A percentile compares a stretch with the other conserved stretches of the same genome.
These are phyloP conservation scores for Taeniopygia guttata DNA, from an alignment of 2,797 vertebrate species.

Conservation along the genomic window DNA sequence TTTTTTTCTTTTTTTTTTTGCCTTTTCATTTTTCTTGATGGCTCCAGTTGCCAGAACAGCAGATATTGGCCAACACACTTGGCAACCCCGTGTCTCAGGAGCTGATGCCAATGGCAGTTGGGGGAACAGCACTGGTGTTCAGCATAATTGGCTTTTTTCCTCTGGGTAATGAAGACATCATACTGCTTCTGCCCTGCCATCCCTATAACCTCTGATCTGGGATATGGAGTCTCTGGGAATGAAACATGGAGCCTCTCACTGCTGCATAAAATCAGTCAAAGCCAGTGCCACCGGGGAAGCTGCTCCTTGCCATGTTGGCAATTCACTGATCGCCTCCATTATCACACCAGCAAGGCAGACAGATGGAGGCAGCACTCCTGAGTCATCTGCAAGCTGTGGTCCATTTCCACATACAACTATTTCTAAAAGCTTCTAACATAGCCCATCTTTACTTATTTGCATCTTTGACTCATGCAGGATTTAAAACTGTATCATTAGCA, in stretches of 20 bases:
- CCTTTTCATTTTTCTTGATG: not conserved
- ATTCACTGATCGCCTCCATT: constrained; percentile 17
- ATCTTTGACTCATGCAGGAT: not conserved
- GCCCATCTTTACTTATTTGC: not conserved
- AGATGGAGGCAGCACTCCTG: not conserved
- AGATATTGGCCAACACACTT: constrained; percentile 11
- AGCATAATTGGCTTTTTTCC: constrained; percentile 47
- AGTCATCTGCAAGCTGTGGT: not conserved
- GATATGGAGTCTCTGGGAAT: constrained; percentile 1
- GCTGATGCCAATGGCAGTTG: constrained; percentile 44
- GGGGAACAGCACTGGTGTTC: not conserved
- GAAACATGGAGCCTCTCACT: constrained; percentile 26
- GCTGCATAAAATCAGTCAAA: constrained; percentile 51
- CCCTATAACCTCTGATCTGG: constrained; percentile 42
- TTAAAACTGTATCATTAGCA: not conserved
- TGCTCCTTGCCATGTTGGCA: constrained; percentile 41
- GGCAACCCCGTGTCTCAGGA: not conserved
- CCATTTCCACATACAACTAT: not conserved
- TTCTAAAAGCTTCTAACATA: not conserved
- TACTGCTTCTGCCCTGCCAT: constrained; percentile 14
- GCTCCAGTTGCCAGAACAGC: not conserved
- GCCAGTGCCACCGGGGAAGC: constrained; percentile 44
- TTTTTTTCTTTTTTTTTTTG: not conserved
- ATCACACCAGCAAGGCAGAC: not conserved
- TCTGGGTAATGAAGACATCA: constrained; percentile 66